Evolutionary conservation across 1,140 invertebrate genomes (phyloP), one percentile per base, ranked within the genome.

Genomic region (Trichonephila clavipes): DNA sequence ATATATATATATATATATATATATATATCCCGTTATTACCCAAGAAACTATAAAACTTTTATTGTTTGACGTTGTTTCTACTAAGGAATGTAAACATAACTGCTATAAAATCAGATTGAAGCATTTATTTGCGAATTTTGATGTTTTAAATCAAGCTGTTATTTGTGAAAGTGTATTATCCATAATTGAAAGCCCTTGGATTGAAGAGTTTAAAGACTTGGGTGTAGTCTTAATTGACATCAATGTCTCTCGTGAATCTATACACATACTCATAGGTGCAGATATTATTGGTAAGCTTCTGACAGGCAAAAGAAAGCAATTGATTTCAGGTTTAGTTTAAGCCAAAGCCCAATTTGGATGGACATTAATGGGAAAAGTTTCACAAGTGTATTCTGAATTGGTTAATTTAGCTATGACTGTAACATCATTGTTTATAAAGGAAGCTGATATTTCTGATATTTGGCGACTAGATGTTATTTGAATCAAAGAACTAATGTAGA

Each of bases 281-380:
- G 87, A 88, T 51, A 58, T 66, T 51, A 24, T 88, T 8, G 87
- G 28, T 34, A 40, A 19, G 21, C 1, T 88, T 16, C 34, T 88
- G 44, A 88, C 87, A 5, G 64, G 14, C 8, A 64, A 69, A 69
- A n/a, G 18, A 88, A 77, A 77, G 28, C 5, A 69, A 19, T 24
- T 69, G 34, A 16, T 28, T 4, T 51, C 24, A 12, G 64, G 87
- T 24, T n/a, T 88, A 19, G n/a, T 69, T 28, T 62, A 62, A 19
- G 28, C 69, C 10, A 59, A 88, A 88, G 62, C 86, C 2, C 40
- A n/a, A 4, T 18, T 88, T n/a, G 86, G 86, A 16, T 88, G 86
- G 86, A 88, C 58, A 16, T 61, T 88, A 19, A 19, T 88, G 2
- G 2, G 86, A 59, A 51, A 85, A 59, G 44, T 28, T 85, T 1